phyloP scores from a whole-genome alignment of 1,140 invertebrate genomes.

The Conus ventricosus region DNA sequence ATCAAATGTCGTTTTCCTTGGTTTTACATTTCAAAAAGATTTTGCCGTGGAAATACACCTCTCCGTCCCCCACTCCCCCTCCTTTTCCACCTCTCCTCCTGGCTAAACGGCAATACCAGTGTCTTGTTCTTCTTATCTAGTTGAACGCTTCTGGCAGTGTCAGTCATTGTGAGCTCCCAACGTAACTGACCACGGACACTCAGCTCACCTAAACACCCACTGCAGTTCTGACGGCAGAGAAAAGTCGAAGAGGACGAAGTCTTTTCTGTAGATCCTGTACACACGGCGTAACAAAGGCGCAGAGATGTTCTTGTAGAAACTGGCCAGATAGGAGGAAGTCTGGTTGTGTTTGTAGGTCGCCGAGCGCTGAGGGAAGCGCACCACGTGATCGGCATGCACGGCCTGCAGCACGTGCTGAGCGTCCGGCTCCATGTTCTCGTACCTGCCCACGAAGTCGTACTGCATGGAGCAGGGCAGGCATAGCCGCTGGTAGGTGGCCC shows the following conservation, averaged over 20 bases:
- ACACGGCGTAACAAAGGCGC: conserved; percentile 17
- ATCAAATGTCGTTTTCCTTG: too few relatives aligned
- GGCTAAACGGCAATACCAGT: too few relatives aligned
- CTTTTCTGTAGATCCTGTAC: not conserved
- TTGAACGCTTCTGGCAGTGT: too few relatives aligned
- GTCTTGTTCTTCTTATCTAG: too few relatives aligned
- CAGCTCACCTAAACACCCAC: not conserved
- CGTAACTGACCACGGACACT: not conserved
- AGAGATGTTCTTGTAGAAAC: not conserved
- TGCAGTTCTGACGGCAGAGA: not conserved
- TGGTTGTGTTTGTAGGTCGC: conserved; percentile 22
- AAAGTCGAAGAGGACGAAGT: conserved; percentile 26
- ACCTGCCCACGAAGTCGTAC: conserved; percentile 42
- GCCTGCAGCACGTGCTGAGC: conserved; percentile 24
- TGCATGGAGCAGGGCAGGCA: conserved; percentile 37
- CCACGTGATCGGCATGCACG: conserved; percentile 25
- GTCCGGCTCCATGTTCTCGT: conserved; percentile 28
- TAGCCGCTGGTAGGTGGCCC: conserved; percentile 35
- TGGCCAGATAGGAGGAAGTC: not conserved
- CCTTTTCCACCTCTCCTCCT: too few relatives aligned
- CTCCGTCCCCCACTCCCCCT: too few relatives aligned
- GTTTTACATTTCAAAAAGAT: too few relatives aligned
- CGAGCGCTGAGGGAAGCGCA: conserved; percentile 16
- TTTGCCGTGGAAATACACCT: too few relatives aligned
- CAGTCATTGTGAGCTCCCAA: too few relatives aligned